Percentiles rank a stretch among this genome's conserved stretches.
Evolutionary conservation across 2,888 invertebrate species (phyloP).

Genomic region (Smittia sp.): DNA sequence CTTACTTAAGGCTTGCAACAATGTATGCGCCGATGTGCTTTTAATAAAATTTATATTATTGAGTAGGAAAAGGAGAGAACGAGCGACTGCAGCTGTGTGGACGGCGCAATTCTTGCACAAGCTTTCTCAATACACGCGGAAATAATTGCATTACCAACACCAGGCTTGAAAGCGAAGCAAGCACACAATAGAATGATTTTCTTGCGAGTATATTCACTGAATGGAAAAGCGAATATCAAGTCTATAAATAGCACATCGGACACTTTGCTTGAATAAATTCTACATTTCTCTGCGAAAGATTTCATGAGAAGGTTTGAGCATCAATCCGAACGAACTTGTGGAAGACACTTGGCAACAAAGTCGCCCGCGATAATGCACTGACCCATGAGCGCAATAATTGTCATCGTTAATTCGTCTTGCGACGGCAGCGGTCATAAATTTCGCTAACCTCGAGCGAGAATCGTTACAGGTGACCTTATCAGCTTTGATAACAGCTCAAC

Average conservation of each 20-base stretch:
- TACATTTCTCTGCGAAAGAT: not conserved
- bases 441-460: not conserved
- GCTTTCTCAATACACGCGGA: not conserved
- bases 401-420: not conserved
- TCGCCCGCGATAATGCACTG: not conserved
- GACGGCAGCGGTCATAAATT: too few species aligned
- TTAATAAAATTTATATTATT: not conserved
- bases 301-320: not conserved
- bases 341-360: not conserved
- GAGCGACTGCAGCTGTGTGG: not conserved
- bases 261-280: not conserved
- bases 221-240: too few species aligned
- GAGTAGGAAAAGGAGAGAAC: slow-evolving; percentile 1
- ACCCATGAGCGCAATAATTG: not conserved
- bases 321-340: not conserved
- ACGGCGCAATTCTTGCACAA: not conserved
- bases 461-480: not conserved
- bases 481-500: not conserved
- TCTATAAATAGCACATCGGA: not conserved
- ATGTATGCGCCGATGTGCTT: too few species aligned
- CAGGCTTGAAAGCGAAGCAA: not conserved
- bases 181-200: not conserved
- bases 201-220: not conserved
- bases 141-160: not conserved
- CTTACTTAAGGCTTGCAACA: not conserved